Base-by-base conservation (phyloP, 1,140 invertebrate species). In the Drosophila tani region DNA sequence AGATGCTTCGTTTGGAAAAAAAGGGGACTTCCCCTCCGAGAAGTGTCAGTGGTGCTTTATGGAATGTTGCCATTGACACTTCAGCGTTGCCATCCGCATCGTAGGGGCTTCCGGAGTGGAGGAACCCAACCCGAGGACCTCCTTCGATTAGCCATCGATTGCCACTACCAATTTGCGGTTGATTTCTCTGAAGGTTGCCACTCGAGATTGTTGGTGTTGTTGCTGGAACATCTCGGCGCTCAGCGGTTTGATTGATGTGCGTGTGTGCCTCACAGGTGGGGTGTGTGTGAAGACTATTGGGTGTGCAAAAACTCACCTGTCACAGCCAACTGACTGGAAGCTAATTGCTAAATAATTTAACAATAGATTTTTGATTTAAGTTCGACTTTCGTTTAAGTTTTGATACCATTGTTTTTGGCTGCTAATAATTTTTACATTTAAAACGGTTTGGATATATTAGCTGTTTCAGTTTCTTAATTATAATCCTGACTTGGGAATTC, bases 11-110 rank as follows among this genome's bases (percentile, higher is more conserved):
- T 5, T 27, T 43, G 40, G 9, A 41, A 43, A 59, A 56, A 24
- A 41, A 27, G 12, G 17, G 38, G 7, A 17, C 38, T 45, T 43
- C 29, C 41, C 24, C 27, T 51, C n/a, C 35, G 19, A 53, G 19
- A 53, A 62, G 76, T 83, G 76, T 75, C 75, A 62, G 41, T 82
- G 75, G 62, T 81, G 74, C 68, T 65, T 81, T 67, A 62, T 87
- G 84, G 77, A 83, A 74, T 64, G 86, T 84, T 79, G 81, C 77
- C 78, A 84, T 81, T 86, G 81, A 84, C 84, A 88, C 80, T 66
- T 78, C 81, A 78, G 63, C 80, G 58, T 62, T 58, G 45, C 45
- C 43, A 50, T 49, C 69, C 69, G 17, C 49, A 58, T 29, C 32
- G 32, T 11, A 32, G 32, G 32, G 32, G 32, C 32, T 32, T 47